phyloP scores from a whole-genome alignment of 2,888 invertebrate species.

The Glaucopsyche alexis region DNA sequence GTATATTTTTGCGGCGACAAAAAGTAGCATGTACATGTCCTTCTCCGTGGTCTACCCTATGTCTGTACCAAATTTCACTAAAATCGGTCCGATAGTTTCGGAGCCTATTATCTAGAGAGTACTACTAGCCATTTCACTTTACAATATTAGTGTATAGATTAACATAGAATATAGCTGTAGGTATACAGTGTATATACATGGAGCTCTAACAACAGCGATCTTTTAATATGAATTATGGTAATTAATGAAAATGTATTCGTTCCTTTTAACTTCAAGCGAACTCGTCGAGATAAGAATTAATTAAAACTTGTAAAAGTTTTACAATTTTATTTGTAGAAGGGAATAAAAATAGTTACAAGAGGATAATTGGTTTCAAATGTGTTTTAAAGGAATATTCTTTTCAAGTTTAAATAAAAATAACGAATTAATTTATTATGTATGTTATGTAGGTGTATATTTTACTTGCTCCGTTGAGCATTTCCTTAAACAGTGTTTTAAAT shows the following conservation, averaged over 20 bases:
- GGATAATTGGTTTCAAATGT: constrained; percentile 9
- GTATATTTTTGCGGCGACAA: too few relatives aligned
- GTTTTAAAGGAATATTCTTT: neutral
- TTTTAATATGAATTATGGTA: constrained; percentile 6
- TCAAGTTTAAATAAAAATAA: neutral
- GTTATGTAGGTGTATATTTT: neutral
- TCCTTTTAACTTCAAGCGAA: constrained; percentile 18
- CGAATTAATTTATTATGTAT: neutral
- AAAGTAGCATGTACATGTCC: too few relatives aligned
- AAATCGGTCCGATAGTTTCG: too few relatives aligned
- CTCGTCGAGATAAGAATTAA: constrained; percentile 14
- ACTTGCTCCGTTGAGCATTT: neutral
- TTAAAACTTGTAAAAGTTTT: constrained; percentile 23
- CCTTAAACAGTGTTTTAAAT: neutral
- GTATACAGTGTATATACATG: neutral
- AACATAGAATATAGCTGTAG: neutral
- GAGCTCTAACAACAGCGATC: constrained; percentile 15
- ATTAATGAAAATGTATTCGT: constrained; percentile 21
- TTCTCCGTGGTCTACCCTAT: too few relatives aligned
- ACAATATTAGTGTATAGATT: too few relatives aligned
- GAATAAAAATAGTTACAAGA: constrained; percentile 3
- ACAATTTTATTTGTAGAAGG: constrained; percentile 6
- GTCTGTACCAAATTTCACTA: too few relatives aligned
- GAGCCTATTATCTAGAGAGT: too few relatives aligned
- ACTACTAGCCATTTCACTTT: too few relatives aligned